phyloP scores from a whole-genome alignment of 2,797 vertebrate genomes.

The Adrianichthys oophorus region DNA sequence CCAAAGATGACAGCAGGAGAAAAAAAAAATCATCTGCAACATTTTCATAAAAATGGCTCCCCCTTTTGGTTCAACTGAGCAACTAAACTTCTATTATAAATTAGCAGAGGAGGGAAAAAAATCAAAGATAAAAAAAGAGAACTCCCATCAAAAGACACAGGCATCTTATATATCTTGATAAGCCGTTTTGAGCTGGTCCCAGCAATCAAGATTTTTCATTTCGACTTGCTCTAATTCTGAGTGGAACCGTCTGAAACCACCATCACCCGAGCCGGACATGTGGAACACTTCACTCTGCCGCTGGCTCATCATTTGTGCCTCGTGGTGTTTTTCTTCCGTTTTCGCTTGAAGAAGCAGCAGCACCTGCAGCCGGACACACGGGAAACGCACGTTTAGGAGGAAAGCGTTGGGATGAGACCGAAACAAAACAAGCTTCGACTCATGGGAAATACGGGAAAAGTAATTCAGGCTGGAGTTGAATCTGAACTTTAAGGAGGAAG shows the following conservation, averaged over 20 bases:
- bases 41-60: conserved; percentile 33
- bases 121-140: conserved; percentile 10
- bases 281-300: conserved; percentile 33
- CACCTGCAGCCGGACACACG: conserved; percentile 82
- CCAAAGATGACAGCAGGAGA: conserved; percentile 22
- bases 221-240: conserved; percentile 40
- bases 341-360: conserved; percentile 99
- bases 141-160: conserved; percentile 60
- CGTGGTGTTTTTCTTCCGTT: conserved; percentile 97
- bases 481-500: too few species aligned
- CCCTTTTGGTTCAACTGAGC: conserved; percentile 28
- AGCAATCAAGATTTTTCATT: conserved; percentile 51
- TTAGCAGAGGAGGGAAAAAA: conserved; percentile 8
- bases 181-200: conserved; percentile 49
- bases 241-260: conserved; percentile 65
- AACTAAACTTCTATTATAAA: conserved; percentile 41
- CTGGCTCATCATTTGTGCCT: conserved; percentile 90
- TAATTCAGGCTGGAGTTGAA: conserved; percentile 11
- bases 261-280: conserved; percentile 58
- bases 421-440: conserved; percentile 17
- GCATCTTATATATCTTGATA: conserved; percentile 52
- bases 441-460: conserved; percentile 10
- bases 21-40: conserved; percentile 48
- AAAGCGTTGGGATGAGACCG: neutral
- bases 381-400: conserved; percentile 6